phyloP scores from a whole-genome alignment of 2,113 vertebrate genomes.

The Silurus meridionalis region DNA sequence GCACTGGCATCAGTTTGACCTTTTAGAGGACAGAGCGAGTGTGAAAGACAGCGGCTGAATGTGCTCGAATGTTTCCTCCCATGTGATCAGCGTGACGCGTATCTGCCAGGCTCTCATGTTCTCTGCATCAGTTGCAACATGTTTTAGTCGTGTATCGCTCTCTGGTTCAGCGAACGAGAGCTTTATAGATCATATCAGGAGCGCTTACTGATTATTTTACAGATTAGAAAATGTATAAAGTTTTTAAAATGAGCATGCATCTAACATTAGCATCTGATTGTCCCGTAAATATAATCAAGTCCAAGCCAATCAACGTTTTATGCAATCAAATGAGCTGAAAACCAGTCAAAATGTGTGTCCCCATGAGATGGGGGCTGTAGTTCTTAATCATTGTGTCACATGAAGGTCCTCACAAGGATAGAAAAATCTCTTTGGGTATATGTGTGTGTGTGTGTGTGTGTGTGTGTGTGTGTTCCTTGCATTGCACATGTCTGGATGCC shows the following conservation, averaged over 20 bases:
- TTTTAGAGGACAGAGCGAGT: slow-evolving; percentile 41
- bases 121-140: background rate
- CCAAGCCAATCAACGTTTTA: background rate
- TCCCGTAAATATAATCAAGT: too few relatives aligned
- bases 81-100: slow-evolving; percentile 28
- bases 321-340: background rate
- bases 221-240: background rate
- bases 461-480: background rate
- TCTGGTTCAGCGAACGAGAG: too few relatives aligned
- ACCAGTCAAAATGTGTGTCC: background rate
- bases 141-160: background rate
- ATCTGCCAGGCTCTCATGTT: background rate
- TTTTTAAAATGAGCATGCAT: background rate
- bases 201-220: background rate
- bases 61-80: slow-evolving; percentile 15
- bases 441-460: background rate
- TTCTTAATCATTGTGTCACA: background rate
- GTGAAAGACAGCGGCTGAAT: slow-evolving; percentile 11
- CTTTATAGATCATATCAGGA: background rate
- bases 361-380: background rate
- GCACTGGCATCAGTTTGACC: slow-evolving; percentile 35
- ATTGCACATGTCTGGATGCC: background rate
- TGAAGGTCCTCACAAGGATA: background rate
- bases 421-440: background rate
- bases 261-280: background rate